phyloP scores from a whole-genome alignment of 2,113 vertebrate genomes.

The Nycticorax nycticorax region DNA sequence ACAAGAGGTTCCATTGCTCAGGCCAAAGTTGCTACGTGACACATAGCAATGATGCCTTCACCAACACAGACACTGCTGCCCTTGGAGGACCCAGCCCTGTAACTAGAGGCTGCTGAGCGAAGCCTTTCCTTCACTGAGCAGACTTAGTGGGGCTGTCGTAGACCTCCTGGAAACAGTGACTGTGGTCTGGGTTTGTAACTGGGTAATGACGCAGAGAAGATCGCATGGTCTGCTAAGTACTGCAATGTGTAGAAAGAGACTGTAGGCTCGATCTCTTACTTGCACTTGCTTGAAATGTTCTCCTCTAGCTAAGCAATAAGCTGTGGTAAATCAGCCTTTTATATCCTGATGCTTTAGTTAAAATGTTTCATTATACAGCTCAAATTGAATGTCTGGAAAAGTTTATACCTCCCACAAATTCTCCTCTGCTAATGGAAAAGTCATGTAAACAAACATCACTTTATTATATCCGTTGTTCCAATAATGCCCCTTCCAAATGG shows the following conservation, averaged over 20 bases:
- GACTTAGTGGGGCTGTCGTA: not conserved
- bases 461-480: constrained; percentile 3
- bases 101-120: not conserved
- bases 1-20: not conserved
- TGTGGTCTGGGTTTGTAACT: not conserved
- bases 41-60: not conserved
- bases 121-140: not conserved
- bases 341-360: constrained; percentile 15
- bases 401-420: constrained; percentile 43
- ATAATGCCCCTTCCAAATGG: not conserved
- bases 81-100: not conserved
- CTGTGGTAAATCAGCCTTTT: constrained; percentile 37
- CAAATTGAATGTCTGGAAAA: constrained; percentile 44
- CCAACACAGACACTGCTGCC: not conserved
- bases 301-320: not conserved
- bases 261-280: not conserved
- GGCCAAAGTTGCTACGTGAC: not conserved
- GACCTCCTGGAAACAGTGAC: not conserved
- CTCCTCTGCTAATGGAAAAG: constrained; percentile 4
- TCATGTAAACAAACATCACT: constrained; percentile 17
- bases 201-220: not conserved
- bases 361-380: constrained; percentile 50
- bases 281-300: not conserved
- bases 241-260: not conserved
- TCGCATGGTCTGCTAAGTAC: not conserved